phyloP scores from a whole-genome alignment of 2,797 vertebrate genomes.

The Peromyscus melanophrys region DNA sequence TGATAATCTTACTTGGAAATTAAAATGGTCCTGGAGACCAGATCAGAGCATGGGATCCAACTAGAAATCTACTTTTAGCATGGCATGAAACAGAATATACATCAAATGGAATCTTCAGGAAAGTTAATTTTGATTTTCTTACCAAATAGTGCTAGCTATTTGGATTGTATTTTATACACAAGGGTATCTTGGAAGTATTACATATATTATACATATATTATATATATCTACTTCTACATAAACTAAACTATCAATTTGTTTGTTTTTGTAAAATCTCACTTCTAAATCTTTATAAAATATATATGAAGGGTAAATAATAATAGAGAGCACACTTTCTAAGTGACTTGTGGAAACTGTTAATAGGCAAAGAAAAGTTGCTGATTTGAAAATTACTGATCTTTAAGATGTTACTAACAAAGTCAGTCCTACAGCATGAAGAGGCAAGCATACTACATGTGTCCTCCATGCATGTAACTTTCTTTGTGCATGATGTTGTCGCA shows the following conservation, averaged over 20 bases:
- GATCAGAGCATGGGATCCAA: not conserved
- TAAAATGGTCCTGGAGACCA: not conserved
- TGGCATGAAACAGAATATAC: slow-evolving; percentile 29
- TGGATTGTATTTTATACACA: slow-evolving; percentile 37
- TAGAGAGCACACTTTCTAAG: slow-evolving; percentile 26
- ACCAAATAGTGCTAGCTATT: slow-evolving; percentile 8
- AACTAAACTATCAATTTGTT: slow-evolving; percentile 37
- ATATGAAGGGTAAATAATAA: slow-evolving; percentile 46
- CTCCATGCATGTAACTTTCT: not conserved
- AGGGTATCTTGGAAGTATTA: not conserved
- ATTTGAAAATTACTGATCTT: slow-evolving; percentile 19
- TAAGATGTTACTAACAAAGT: slow-evolving; percentile 47
- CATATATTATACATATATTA: not conserved
- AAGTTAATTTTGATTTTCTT: slow-evolving; percentile 37
- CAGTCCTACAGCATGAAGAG: not conserved
- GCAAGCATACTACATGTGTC: not conserved
- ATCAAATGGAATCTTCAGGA: slow-evolving; percentile 29
- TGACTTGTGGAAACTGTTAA: slow-evolving; percentile 19
- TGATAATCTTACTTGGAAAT: slow-evolving; percentile 34
- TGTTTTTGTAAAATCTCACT: slow-evolving; percentile 17
- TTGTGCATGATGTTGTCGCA: not conserved
- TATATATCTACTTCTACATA: not conserved
- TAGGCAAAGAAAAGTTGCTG: not conserved
- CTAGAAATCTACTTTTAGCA: slow-evolving; percentile 30
- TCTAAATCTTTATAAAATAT: slow-evolving; percentile 46